A percentile compares a stretch with the other conserved stretches of the same genome.
phyloP scores from a whole-genome alignment of 2,113 vertebrate genomes.

The Panurus biarmicus region DNA sequence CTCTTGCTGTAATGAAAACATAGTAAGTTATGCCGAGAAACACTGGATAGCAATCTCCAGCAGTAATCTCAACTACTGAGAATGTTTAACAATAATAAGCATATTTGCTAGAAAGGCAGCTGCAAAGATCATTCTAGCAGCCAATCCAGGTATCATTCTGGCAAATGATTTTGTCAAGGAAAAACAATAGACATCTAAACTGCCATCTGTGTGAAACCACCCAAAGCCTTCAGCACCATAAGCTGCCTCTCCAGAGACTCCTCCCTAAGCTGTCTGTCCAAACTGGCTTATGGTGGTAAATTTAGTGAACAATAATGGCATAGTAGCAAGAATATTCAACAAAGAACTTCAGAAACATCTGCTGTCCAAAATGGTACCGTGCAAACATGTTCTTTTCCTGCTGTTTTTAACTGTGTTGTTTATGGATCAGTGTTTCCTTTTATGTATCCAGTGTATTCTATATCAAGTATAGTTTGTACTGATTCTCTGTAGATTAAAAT shows the following conservation, averaged over 20 bases:
- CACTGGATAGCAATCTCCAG: not conserved
- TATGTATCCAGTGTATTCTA: not conserved
- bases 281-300: not conserved
- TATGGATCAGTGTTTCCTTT: not conserved
- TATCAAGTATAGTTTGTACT: not conserved
- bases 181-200: not conserved
- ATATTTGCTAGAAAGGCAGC: not conserved
- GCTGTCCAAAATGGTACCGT: not conserved
- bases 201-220: not conserved
- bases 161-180: not conserved
- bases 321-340: not conserved
- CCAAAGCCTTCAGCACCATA: not conserved
- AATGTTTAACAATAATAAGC: not conserved
- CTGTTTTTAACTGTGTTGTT: not conserved
- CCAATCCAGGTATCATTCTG: not conserved
- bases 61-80: not conserved
- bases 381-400: not conserved
- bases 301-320: not conserved
- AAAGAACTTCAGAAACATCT: not conserved
- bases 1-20: not conserved
- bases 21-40: not conserved
- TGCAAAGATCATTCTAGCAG: not conserved
- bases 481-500: not conserved
- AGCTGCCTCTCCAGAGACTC: not conserved
- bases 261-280: not conserved